Base-by-base conservation (phyloP, 2,797 vertebrate species). In the Falco rusticolus region DNA sequence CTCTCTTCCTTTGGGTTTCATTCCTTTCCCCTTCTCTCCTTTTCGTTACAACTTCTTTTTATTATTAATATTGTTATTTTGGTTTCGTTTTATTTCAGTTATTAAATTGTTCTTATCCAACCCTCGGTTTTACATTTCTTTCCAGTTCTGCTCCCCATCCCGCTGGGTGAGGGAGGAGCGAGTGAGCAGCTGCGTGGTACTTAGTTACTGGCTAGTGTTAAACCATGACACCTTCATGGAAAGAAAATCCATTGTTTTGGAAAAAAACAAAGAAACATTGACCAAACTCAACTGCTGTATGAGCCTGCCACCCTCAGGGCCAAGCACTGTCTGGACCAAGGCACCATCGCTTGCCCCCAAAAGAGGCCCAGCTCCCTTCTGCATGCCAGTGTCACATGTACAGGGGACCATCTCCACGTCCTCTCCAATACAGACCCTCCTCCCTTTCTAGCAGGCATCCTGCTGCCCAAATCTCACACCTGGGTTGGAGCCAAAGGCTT, bases 311-410 rank as follows among this genome's bases (percentile, higher is more conserved):
- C 39, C 11, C 11, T 39, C 39, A 39, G 39, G 39, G 5, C 39
- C 39, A 39, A 39, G 39, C 39, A 39, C 39, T 39, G 11, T 39
- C 39, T 39, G 39, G 39, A 5, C 39, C 39, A 39, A 39, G 39
- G 39, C 39, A 54, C 29, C 21, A 19, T 50, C 11, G 16, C n/a
- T 45, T 33, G 11, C 2, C 13, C 21, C 50, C 8, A 2, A 0
- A 16, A 65, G 71, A 28, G 54, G 76, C 50, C 19, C 54, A 78
- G 31, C 53, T 90, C 25, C 71, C 48, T 81, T 76, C 72, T 37
- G 45, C 47, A 20, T 48, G 20, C 51, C 37, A 43, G 0, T 6
- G 24, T 31, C 83, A 59, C 2, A 1, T 26, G 29, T 6, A n/a
- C 9, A 2, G 14, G 33, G 28, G 24, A 51, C 34, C 24, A 9